Conservation (phyloP, 2,797 vertebrate species). For the Pteropus rufus region DNA sequence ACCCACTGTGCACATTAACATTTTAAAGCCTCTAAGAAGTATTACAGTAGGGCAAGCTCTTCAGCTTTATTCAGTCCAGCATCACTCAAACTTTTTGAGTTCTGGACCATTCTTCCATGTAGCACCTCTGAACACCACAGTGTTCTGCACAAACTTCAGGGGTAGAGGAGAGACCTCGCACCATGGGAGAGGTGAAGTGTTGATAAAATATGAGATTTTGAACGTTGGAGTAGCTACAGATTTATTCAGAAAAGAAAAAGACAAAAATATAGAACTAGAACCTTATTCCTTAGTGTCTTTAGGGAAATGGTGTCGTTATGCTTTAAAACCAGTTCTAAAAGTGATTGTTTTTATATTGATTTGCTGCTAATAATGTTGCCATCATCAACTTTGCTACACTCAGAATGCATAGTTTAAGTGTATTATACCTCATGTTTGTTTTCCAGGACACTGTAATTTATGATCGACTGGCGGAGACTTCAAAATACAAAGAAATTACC, state of each 20-base stretch:
- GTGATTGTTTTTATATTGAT: background rate
- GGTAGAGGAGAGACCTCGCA: background rate
- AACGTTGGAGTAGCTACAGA: background rate
- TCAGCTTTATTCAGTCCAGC: background rate
- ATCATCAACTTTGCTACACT: background rate
- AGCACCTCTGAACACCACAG: background rate
- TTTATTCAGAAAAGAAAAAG: background rate
- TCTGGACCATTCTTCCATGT: background rate
- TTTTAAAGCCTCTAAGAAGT: background rate
- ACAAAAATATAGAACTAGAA: background rate
- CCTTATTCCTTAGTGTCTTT: background rate
- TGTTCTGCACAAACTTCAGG: background rate
- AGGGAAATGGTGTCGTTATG: background rate
- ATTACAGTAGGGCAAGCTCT: background rate
- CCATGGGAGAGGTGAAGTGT: background rate
- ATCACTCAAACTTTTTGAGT: background rate
- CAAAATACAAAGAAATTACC: slow-evolving; percentile 98
- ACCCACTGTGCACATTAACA: too few relatives aligned
- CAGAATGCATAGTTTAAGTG: background rate
- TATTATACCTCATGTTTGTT: slow-evolving; percentile 68
- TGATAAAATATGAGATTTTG: background rate
- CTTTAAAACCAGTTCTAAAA: background rate
- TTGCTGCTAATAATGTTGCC: background rate
- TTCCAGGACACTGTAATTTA: slow-evolving; percentile 97
- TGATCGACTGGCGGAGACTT: slow-evolving; percentile 96